A percentile compares a stretch with the other conserved stretches of the same genome.
phyloP scores from a whole-genome alignment of 53 echinoderm and acorn worm genomes.

The Hippasteria phrygiana region DNA sequence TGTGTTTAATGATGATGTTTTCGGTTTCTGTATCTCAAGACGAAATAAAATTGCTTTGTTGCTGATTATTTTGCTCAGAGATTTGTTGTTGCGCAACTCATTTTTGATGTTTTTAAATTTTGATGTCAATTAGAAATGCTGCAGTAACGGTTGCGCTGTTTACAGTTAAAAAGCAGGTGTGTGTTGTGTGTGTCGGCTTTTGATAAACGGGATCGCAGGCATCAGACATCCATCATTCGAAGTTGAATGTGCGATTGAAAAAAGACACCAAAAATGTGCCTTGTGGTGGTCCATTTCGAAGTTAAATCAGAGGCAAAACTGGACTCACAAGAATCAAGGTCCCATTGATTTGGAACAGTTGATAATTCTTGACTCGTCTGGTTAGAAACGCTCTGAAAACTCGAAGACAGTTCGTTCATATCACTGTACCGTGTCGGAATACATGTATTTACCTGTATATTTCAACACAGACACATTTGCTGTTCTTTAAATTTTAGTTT shows the following conservation, averaged over 20 bases:
- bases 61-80: conserved; percentile 47
- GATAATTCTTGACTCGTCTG: neutral
- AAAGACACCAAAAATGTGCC: conserved; percentile 39
- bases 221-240: neutral
- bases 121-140: conserved; percentile 56
- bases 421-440: neutral
- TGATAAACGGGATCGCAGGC: neutral
- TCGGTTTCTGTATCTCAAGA: conserved; percentile 28
- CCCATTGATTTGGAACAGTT: conserved; percentile 4
- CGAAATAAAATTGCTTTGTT: conserved; percentile 42
- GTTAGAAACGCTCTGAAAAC: neutral
- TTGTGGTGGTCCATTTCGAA: conserved; percentile 51
- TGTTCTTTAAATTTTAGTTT: conserved; percentile 28
- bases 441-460: neutral
- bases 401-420: conserved; percentile 6
- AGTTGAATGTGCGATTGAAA: conserved; percentile 13
- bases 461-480: conserved; percentile 2
- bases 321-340: neutral
- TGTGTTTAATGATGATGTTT: neutral
- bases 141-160: conserved; percentile 11
- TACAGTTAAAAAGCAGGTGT: neutral
- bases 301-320: conserved; percentile 16
- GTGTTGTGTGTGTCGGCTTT: conserved; percentile 28
- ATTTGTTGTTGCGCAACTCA: conserved; percentile 30
- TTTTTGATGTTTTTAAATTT: conserved; percentile 54